A percentile compares a stretch with the other conserved stretches of the same genome.
Evolutionary conservation across 2,888 invertebrate species (phyloP).

Genomic region (Phanerotoma sp.): DNA sequence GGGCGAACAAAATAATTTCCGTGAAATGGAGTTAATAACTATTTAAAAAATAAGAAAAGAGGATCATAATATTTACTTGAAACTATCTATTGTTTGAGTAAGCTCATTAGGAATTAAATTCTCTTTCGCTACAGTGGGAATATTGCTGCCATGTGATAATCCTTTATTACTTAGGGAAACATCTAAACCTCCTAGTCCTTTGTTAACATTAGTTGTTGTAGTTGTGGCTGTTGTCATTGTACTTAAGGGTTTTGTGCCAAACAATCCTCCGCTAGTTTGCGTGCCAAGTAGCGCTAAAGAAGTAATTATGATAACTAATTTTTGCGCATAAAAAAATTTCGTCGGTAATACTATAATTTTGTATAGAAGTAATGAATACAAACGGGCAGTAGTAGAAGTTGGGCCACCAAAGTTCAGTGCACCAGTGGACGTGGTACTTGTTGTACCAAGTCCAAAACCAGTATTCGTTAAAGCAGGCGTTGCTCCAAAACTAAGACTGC

Average conservation of each 20-base stretch:
- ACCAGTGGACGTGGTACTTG: constrained; percentile 41
- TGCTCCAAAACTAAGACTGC: constrained; percentile 44
- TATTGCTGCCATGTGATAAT: constrained; percentile 56
- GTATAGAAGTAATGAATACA: constrained; percentile 34
- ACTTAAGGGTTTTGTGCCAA: constrained; percentile 43
- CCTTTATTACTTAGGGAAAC: constrained; percentile 58
- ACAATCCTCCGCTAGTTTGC: constrained; percentile 39
- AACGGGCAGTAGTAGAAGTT: constrained; percentile 38
- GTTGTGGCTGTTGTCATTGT: constrained; percentile 40
- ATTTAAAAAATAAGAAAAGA: too few relatives aligned
- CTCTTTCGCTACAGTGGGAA: constrained; percentile 64
- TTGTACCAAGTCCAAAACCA: constrained; percentile 50
- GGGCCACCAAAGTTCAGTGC: constrained; percentile 40
- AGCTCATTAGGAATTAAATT: constrained; percentile 76
- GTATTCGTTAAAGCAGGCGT: constrained; percentile 44
- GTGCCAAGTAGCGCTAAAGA: constrained; percentile 47
- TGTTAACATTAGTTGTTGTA: constrained; percentile 55
- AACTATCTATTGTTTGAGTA: constrained; percentile 72
- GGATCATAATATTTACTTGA: constrained; percentile 64
- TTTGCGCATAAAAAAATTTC: constrained; percentile 13
- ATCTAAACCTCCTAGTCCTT: constrained; percentile 72
- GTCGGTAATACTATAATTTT: neutral
- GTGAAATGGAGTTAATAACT: too few relatives aligned
- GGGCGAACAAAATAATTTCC: too few relatives aligned
- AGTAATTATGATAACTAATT: too few relatives aligned